Conservation (phyloP, 2,797 vertebrate genomes). For the Odontamblyopus lacepedii region DNA sequence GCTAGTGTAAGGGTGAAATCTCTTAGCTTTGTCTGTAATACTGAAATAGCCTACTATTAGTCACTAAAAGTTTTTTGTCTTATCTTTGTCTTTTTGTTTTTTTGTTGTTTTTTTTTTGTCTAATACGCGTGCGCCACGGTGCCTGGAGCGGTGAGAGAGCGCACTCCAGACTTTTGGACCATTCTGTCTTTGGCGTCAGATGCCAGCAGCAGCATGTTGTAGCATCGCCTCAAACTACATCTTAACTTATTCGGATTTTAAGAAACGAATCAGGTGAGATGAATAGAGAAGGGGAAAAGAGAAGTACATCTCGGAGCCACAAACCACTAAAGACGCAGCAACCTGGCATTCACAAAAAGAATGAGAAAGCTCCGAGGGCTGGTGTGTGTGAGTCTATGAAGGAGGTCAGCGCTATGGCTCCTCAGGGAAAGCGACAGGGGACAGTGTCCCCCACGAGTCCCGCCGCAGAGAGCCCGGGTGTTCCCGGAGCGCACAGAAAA, state of each 20-base stretch:
- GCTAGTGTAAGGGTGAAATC: not conserved
- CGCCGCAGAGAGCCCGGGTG: slow-evolving; percentile 45
- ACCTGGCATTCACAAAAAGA: slow-evolving; percentile 73
- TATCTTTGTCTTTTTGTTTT: not conserved
- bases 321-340: slow-evolving; percentile 61
- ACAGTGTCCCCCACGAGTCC: slow-evolving; percentile 28
- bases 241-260: not conserved
- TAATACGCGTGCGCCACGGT: not conserved
- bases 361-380: slow-evolving; percentile 52
- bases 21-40: not conserved
- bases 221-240: not conserved
- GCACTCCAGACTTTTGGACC: not conserved
- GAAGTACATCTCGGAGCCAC: slow-evolving; percentile 46
- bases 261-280: slow-evolving; percentile 32
- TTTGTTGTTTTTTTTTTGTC: not conserved
- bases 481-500: slow-evolving; percentile 71
- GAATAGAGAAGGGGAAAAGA: slow-evolving; percentile 61
- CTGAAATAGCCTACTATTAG: not conserved
- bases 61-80: not conserved
- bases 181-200: slow-evolving; percentile 1
- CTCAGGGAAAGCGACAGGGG: slow-evolving; percentile 59
- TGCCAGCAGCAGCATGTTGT: not conserved
- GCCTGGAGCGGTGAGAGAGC: not conserved
- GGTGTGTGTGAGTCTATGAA: slow-evolving; percentile 35
- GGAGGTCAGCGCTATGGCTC: slow-evolving; percentile 63